Evolutionary conservation across 2,888 invertebrate genomes (phyloP).

Genomic region (Diabrotica balteata): DNA sequence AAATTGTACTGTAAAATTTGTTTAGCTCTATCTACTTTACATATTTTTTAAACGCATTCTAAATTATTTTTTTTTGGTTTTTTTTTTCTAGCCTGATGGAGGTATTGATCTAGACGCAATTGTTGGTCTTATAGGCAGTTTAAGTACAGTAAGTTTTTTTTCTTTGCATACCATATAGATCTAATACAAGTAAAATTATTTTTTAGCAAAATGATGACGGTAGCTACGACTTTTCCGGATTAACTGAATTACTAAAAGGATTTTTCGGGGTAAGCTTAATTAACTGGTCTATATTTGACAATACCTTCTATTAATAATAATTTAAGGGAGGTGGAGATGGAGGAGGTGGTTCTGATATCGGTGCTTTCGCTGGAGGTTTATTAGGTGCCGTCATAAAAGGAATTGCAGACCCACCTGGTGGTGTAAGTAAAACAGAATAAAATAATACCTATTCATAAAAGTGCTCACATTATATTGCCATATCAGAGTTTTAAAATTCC

Average conservation of each 20-base stretch:
- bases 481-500: too few species aligned
- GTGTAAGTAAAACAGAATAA: slow-evolving; percentile 47
- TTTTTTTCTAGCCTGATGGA: slow-evolving; percentile 55
- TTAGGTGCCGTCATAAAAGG: slow-evolving; percentile 57
- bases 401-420: slow-evolving; percentile 57
- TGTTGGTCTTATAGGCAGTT: slow-evolving; percentile 56
- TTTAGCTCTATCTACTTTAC: neutral
- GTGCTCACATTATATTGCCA: too few species aligned
- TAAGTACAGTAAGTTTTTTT: slow-evolving; percentile 54
- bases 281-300: neutral
- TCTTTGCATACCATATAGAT: too few species aligned
- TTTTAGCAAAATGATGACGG: slow-evolving; percentile 58
- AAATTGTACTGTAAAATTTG: too few species aligned
- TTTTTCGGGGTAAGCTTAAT: slow-evolving; percentile 55
- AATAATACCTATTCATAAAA: too few species aligned
- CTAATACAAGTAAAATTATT: slow-evolving; percentile 1
- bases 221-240: slow-evolving; percentile 56
- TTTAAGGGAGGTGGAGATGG: slow-evolving; percentile 48
- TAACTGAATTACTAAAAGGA: slow-evolving; percentile 56
- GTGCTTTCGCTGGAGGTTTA: slow-evolving; percentile 58
- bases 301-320: neutral
- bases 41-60: neutral
- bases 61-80: neutral
- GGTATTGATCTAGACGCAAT: slow-evolving; percentile 59
- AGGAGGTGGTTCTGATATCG: slow-evolving; percentile 60